Conservation (phyloP, 2,113 vertebrate genomes). For the Syngnathus typhle region DNA sequence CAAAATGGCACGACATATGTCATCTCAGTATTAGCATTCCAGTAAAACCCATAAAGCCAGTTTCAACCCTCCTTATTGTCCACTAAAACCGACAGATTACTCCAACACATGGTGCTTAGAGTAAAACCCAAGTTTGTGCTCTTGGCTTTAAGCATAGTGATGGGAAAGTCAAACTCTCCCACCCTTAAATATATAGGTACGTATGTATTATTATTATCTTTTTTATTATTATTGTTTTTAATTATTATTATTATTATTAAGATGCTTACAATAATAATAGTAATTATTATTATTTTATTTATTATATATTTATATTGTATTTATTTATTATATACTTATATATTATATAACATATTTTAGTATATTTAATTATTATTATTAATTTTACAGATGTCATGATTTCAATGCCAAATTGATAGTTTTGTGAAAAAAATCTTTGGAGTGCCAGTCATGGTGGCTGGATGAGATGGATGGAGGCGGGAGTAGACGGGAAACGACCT, state of each 20-base stretch:
- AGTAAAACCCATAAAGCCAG: constrained; percentile 13
- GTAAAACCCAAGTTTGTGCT: constrained; percentile 27
- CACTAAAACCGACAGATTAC: constrained; percentile 22
- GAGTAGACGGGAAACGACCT: constrained; percentile 38
- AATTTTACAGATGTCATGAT: neutral
- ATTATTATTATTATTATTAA: neutral
- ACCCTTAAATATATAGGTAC: neutral
- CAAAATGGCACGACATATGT: neutral
- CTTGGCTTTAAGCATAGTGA: constrained; percentile 17
- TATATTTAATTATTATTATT: constrained; percentile 4
- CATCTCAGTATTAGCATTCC: constrained; percentile 3
- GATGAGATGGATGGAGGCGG: constrained; percentile 38
- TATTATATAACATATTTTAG: neutral
- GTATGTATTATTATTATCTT: constrained; percentile 1
- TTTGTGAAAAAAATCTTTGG: constrained; percentile 38
- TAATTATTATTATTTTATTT: no score
- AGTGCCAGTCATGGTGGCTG: constrained; percentile 30
- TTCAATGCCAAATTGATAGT: constrained; percentile 32
- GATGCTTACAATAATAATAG: no score
- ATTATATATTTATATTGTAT: constrained; percentile 5
- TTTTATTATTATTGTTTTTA: constrained; percentile 6
- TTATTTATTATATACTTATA: neutral
- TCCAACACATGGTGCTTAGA: constrained; percentile 19
- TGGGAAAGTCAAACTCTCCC: constrained; percentile 29
- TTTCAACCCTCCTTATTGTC: constrained; percentile 12